These are phyloP conservation scores for Amblyjoppa proteus DNA, from an alignment of 2,888 invertebrate species.

Conservation along the genomic window DNA sequence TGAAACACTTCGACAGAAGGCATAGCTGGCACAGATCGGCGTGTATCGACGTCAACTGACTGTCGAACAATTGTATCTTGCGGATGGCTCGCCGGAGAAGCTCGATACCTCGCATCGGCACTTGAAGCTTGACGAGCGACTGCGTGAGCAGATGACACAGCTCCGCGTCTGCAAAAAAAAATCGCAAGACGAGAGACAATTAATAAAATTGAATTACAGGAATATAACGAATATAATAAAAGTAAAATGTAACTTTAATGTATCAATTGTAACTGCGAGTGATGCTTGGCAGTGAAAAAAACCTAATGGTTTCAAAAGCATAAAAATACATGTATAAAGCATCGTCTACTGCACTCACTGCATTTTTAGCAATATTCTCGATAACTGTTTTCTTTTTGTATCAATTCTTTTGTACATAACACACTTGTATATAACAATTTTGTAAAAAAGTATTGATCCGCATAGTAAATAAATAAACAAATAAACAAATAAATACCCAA, in stretches of 20 bases:
- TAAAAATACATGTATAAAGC: too few relatives aligned
- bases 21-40: constrained; percentile 97
- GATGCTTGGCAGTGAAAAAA: too few relatives aligned
- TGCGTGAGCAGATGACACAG: constrained; percentile 94
- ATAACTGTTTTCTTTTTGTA: too few relatives aligned
- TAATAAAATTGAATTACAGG: neutral
- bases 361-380: too few relatives aligned
- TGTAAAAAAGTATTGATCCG: too few relatives aligned
- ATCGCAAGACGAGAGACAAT: too few relatives aligned
- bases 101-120: constrained; percentile 93
- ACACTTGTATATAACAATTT: too few relatives aligned
- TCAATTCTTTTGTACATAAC: too few relatives aligned
- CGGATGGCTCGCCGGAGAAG: constrained; percentile 93
- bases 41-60: constrained; percentile 97
- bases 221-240: neutral
- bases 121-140: constrained; percentile 91
- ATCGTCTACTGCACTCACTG: too few relatives aligned
- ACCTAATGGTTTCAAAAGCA: too few relatives aligned
- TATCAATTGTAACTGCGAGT: too few relatives aligned
- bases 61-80: constrained; percentile 94
- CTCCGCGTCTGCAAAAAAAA: constrained; percentile 91
- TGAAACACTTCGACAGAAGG: constrained; percentile 95
- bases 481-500: neutral
- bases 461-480: neutral
- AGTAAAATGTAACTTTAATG: neutral